Conservation (phyloP, 1,140 invertebrate species). For the Drosophila triauraria region DNA sequence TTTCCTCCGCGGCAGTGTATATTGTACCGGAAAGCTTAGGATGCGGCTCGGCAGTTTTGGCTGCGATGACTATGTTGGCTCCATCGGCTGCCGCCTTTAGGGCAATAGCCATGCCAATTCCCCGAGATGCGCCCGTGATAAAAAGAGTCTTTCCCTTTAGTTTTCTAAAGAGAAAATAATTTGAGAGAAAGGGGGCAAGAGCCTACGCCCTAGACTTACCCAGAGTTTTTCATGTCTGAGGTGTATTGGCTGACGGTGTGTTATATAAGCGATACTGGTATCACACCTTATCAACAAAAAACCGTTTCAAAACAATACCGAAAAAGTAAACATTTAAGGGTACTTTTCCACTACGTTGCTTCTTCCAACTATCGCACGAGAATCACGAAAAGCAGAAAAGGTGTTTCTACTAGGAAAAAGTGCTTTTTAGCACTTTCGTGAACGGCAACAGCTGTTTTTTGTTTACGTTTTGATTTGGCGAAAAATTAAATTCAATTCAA, state of each 20-base stretch:
- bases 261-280: not conserved
- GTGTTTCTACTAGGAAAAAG: too few species aligned
- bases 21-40: constrained; percentile 99
- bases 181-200: too few species aligned
- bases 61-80: constrained; percentile 97
- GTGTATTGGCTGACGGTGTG: not conserved
- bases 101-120: constrained; percentile 98
- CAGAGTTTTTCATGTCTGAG: constrained; percentile 52
- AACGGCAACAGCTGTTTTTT: too few species aligned
- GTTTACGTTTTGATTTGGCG: too few species aligned
- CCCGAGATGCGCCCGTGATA: constrained; percentile 98
- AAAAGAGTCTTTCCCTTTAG: constrained; percentile 96
- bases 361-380: too few species aligned
- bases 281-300: too few species aligned
- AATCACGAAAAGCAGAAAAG: too few species aligned
- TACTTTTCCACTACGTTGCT: too few species aligned
- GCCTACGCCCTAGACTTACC: constrained; percentile 30
- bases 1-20: constrained; percentile 97
- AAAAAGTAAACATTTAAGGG: too few species aligned
- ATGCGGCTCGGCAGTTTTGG: constrained; percentile 97
- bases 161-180: constrained; percentile 86
- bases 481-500: too few species aligned
- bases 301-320: too few species aligned
- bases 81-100: constrained; percentile 97
- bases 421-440: too few species aligned